Base-by-base conservation (phyloP, 2,888 invertebrate species). In the Macaria notata region DNA sequence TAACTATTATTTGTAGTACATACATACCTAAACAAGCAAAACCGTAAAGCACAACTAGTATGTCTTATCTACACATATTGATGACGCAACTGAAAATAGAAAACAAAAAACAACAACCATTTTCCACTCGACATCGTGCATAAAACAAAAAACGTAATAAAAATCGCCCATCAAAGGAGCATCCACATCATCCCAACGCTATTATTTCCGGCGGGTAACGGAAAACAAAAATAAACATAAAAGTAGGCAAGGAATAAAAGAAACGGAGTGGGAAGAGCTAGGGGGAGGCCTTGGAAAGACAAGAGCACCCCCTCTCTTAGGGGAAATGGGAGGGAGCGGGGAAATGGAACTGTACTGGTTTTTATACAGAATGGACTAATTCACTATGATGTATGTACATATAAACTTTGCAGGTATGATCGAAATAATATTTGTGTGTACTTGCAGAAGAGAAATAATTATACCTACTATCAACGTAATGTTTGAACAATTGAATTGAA, bases 161-260 rank as follows among this genome's bases (percentile, higher is more conserved):
- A 60, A 56, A 59, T 56, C 51, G 29, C 33, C 56, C 57, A 64
- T 57, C 59, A 63, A 49, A 66, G 64, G 69, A 60, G 64, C 68
- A 77, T 86, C 88, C 81, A 71, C 64, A 74, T 53, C 63, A 78
- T 73, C 63, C 73, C 72, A 81, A 70, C 84, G 75, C 80, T 74
- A 86, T 88, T 89, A 89, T 87, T 88, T 88, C 85, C 88, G 76
- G 83, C 68, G 83, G 83, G 80, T 86, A 86, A 83, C 87, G 79
- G 85, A 88, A 89, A 90, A 90, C 90, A 90, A 90, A 90, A 90
- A 90, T 88, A 88, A 88, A 87, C 83, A 85, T 77, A 86, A 84
- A 86, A 84, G 86, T 81, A 82, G 83, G 85, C 80, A 76, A 79
- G 83, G 87, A 86, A 90, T 89, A 89, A 90, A 89, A 88, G 88